Evolutionary conservation across 2,888 invertebrate genomes (phyloP), one percentile per base, ranked within the genome.

Genomic region (Dromius quadrimaculatus): DNA sequence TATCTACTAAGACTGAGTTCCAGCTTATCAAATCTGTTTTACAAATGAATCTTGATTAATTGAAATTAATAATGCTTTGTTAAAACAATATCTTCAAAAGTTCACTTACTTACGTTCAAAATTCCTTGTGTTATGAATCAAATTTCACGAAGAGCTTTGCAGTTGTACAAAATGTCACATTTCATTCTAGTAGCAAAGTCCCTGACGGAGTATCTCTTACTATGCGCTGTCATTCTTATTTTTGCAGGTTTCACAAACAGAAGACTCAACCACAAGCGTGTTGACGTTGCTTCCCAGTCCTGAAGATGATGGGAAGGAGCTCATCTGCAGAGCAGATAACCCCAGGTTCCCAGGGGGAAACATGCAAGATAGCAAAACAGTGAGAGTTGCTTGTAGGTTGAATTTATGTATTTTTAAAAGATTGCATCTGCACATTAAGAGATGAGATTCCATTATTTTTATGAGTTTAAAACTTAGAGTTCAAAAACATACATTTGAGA

Each of bases 321-420:
- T 95, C 73, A 88, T 91, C 70, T 95, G 95, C 80, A 87, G 93
- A 72, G 93, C 94, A 71, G 91, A 93, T 81, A 95, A 95, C 85
- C 92, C 93, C 0, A 90, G 93, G 86, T 92, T 94, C 82, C 92
- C 92, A 41, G 92, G 92, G 71, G 91, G 92, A 76, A 89, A 90
- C 61, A 84, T 92, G 64, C 93, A 94, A 83, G 92, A 93, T 79
- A 89, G 90, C 59, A 87, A 90, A 78, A 87, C 88, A 74, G 87
- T 95, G 75, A 89, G 90, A 79, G 92, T 95, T 76, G 89, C 92
- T 81, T 95, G 95, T 95, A 85, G 92, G 94, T 90, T 79, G 9
- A 6, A 9, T 32, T 32, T 32, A n/a, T n/a, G n/a, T n/a, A n/a
- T n/a, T n/a, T n/a, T n/a, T n/a, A n/a, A n/a, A n/a, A n/a, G n/a